Conservation (phyloP, 2,888 invertebrate species). For the Nomada ferruginata region DNA sequence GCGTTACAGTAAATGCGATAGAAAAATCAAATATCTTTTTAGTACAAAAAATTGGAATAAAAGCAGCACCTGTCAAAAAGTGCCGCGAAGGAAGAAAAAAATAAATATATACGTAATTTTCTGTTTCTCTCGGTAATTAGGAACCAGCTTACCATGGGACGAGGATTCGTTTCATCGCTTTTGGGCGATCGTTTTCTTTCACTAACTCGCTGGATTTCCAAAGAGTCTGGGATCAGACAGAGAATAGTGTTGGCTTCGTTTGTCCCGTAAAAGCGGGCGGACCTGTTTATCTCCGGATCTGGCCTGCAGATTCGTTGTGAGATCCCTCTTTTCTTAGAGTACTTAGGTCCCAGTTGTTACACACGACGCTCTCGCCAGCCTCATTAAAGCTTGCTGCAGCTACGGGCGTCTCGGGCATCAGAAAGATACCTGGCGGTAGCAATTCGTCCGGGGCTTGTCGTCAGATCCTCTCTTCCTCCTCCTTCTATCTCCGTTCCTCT, state of each 20-base stretch:
- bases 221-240: background rate
- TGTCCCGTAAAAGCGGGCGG: slow-evolving; percentile 26
- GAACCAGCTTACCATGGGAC: background rate
- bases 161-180: background rate
- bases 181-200: background rate
- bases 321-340: slow-evolving; percentile 54
- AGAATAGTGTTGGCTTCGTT: slow-evolving; percentile 19
- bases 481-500: background rate
- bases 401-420: slow-evolving; percentile 31
- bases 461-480: slow-evolving; percentile 44
- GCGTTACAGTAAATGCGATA: too few relatives aligned
- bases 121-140: background rate
- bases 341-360: slow-evolving; percentile 62
- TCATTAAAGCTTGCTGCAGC: slow-evolving; percentile 65
- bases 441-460: slow-evolving; percentile 39
- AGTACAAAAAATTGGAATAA: background rate
- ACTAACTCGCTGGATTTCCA: background rate
- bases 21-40: too few relatives aligned
- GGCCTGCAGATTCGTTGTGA: slow-evolving; percentile 55
- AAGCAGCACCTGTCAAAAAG: background rate
- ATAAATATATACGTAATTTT: background rate
- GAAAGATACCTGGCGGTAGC: slow-evolving; percentile 27
- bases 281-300: slow-evolving; percentile 56
- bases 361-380: slow-evolving; percentile 59
- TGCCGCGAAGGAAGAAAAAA: background rate